These are phyloP conservation scores for Notolabrus celidotus DNA, from an alignment of 2,797 vertebrate genomes.

Conservation along the genomic window DNA sequence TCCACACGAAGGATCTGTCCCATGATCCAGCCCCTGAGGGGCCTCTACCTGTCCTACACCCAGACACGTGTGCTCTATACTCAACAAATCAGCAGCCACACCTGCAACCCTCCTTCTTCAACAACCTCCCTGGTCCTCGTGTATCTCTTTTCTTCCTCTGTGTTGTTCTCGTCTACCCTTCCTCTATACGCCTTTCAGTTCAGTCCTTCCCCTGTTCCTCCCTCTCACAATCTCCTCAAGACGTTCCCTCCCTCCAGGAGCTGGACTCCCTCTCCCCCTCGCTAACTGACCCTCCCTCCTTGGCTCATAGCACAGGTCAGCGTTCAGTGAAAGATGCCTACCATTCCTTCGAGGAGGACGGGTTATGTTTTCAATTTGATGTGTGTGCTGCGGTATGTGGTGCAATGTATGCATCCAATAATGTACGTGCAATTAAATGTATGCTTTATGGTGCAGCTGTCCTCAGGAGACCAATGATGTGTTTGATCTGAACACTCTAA, in stretches of 20 bases:
- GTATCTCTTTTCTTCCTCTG: slow-evolving; percentile 38
- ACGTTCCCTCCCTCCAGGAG: slow-evolving; percentile 70
- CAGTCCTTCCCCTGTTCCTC: slow-evolving; percentile 65
- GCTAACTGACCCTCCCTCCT: slow-evolving; percentile 73
- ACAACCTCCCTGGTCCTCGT: slow-evolving; percentile 16
- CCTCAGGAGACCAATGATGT: slow-evolving; percentile 21
- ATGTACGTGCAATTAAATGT: slow-evolving; percentile 13
- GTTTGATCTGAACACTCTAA: slow-evolving; percentile 11
- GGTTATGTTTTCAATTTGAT: slow-evolving; percentile 81
- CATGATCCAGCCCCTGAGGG: slow-evolving; percentile 86
- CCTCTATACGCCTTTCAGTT: slow-evolving; percentile 48
- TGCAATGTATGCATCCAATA: slow-evolving; percentile 11
- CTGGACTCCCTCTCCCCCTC: slow-evolving; percentile 58
- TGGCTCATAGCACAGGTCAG: slow-evolving; percentile 84
- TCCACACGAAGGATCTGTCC: slow-evolving; percentile 85
- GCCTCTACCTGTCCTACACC: slow-evolving; percentile 75
- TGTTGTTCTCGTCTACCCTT: slow-evolving; percentile 55
- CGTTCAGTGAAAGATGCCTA: slow-evolving; percentile 90
- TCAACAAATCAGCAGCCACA: slow-evolving; percentile 48
- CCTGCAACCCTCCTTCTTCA: slow-evolving; percentile 48
- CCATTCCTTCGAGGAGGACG: slow-evolving; percentile 90
- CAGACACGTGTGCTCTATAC: slow-evolving; percentile 53
- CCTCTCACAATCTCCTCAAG: slow-evolving; percentile 76
- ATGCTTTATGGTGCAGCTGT: slow-evolving; percentile 18
- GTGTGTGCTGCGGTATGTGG: slow-evolving; percentile 25